These are phyloP conservation scores for Novumbra hubbsi DNA, from an alignment of 2,797 vertebrate genomes.

Conservation along the genomic window DNA sequence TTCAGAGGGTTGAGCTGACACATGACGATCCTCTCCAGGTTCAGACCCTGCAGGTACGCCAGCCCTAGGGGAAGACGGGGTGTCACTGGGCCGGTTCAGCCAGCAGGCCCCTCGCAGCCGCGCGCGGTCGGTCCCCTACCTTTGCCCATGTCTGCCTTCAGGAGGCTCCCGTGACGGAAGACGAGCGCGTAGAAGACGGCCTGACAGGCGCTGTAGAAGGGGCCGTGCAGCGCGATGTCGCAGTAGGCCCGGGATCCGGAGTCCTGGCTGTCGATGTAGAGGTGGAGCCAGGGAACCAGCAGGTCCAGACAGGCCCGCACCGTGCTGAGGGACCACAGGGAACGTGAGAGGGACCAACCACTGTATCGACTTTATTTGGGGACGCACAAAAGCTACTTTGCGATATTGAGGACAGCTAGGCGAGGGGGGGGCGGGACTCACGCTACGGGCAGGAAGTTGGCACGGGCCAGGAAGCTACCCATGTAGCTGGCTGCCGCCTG, in stretches of 20 bases:
- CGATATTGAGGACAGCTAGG: background rate
- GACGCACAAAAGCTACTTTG: background rate
- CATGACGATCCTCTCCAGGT: constrained; percentile 93
- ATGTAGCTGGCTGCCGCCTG: constrained; percentile 89
- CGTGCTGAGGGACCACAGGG: constrained; percentile 55
- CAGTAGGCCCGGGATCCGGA: constrained; percentile 81
- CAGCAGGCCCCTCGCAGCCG: background rate
- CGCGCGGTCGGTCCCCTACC: constrained; percentile 61
- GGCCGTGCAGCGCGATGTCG: constrained; percentile 85
- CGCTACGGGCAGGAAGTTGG: constrained; percentile 88
- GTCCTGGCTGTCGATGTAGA: constrained; percentile 90
- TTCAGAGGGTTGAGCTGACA: constrained; percentile 94
- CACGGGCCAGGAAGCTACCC: constrained; percentile 92
- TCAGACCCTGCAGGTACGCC: constrained; percentile 87
- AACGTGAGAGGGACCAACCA: background rate
- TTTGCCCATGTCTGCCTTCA: constrained; percentile 88
- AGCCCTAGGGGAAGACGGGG: constrained; percentile 73
- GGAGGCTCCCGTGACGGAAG: constrained; percentile 85
- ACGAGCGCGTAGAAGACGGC: constrained; percentile 89
- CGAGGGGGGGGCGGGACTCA: constrained; percentile 68
- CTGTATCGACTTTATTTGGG: background rate
- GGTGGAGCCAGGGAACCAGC: constrained; percentile 88
- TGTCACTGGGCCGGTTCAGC: background rate
- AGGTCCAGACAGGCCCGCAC: constrained; percentile 90
- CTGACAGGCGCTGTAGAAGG: constrained; percentile 91